Conservation (phyloP, 2,113 vertebrate species). For the Equus przewalskii region DNA sequence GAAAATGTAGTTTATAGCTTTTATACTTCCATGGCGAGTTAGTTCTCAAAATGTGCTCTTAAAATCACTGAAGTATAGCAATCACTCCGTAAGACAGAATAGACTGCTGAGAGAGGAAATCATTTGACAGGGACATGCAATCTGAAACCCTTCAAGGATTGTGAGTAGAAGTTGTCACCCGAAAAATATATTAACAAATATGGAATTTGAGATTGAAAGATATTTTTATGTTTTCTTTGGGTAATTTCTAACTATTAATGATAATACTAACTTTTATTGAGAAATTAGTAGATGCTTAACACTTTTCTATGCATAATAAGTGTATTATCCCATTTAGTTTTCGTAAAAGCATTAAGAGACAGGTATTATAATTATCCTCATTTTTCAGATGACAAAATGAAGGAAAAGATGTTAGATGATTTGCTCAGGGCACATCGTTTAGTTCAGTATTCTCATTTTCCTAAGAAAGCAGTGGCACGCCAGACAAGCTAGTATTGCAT, state of each 20-base stretch:
- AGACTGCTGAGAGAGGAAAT: neutral
- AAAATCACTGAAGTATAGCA: neutral
- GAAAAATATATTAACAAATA: constrained; percentile 1
- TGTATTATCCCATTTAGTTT: neutral
- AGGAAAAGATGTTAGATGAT: neutral
- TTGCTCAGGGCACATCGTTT: neutral
- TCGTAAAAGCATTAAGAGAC: neutral
- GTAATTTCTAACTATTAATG: neutral
- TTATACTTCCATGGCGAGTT: neutral
- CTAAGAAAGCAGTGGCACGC: neutral
- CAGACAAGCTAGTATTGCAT: neutral
- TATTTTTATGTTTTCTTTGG: neutral
- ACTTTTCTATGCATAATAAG: neutral
- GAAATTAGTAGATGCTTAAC: neutral
- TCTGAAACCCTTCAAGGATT: neutral
- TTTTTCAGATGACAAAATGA: neutral
- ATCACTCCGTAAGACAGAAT: neutral
- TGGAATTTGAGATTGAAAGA: neutral
- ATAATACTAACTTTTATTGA: neutral
- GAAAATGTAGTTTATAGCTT: neutral
- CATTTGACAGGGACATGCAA: neutral
- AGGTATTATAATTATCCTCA: neutral
- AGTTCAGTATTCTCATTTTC: neutral
- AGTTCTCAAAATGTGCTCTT: neutral
- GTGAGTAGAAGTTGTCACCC: neutral